These are phyloP conservation scores for Corythaixoides concolor DNA, from an alignment of 2,113 vertebrate genomes.

Conservation along the genomic window DNA sequence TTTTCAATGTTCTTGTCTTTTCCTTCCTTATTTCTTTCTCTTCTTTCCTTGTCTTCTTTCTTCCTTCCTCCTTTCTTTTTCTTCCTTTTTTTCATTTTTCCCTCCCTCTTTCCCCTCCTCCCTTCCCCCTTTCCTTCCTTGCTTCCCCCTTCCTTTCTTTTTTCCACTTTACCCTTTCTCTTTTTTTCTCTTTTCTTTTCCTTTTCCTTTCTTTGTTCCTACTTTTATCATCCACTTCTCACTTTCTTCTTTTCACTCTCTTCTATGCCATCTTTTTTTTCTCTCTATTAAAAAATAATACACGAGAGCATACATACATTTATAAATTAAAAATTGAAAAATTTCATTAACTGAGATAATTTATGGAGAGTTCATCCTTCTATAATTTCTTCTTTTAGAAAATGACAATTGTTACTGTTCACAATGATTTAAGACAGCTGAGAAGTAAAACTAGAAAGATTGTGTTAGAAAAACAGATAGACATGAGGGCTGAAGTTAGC, in stretches of 20 bases:
- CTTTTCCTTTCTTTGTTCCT: neutral
- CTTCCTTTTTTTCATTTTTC: neutral
- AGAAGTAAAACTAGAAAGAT: neutral
- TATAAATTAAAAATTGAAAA: neutral
- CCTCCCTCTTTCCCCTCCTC: neutral
- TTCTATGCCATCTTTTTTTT: neutral
- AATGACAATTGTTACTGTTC: neutral
- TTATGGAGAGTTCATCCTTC: neutral
- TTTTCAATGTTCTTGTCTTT: neutral
- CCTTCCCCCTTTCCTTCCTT: neutral
- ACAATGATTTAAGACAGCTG: neutral
- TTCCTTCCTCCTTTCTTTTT: neutral
- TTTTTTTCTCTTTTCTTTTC: neutral
- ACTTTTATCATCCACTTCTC: neutral
- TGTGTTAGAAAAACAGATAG: neutral
- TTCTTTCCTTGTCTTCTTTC: too few species aligned
- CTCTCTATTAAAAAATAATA: neutral
- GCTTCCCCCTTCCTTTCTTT: neutral
- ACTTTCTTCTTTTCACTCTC: neutral
- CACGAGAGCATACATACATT: rapidly evolving
- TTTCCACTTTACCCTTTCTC: neutral
- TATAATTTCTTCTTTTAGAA: neutral
- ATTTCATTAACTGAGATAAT: neutral
- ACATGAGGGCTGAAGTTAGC: neutral
- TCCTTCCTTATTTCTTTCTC: too few species aligned